A percentile compares a stretch with the other conserved stretches of the same genome.
Evolutionary conservation across 1,140 invertebrate genomes (phyloP).

Genomic region (Anagrus nilaparvatae): DNA sequence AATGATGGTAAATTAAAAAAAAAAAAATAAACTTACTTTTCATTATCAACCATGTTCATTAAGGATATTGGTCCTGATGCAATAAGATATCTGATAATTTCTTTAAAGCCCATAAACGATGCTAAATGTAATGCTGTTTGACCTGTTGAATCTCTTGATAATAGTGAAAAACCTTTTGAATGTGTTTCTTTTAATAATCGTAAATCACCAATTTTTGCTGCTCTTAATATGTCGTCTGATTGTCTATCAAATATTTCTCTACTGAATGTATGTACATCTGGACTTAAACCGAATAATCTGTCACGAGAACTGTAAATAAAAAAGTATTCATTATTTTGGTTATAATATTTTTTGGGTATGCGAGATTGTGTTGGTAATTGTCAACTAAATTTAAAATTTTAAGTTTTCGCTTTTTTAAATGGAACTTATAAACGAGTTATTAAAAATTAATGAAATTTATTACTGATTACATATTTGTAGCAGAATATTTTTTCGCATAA

Average conservation of each 20-base stretch:
- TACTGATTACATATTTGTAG: no score
- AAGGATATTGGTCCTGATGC: constrained; percentile 72
- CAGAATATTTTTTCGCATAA: no score
- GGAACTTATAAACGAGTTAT: no score
- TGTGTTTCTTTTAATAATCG: constrained; percentile 70
- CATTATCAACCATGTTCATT: constrained; percentile 79
- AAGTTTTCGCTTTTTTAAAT: no score
- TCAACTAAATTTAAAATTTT: no score
- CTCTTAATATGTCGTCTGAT: constrained; percentile 69
- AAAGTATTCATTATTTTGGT: no score
- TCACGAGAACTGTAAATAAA: constrained; percentile 33
- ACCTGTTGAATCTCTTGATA: constrained; percentile 75
- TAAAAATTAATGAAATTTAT: no score
- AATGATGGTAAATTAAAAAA: no score
- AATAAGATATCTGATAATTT: constrained; percentile 82
- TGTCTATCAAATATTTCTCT: constrained; percentile 64
- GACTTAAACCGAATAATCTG: constrained; percentile 34
- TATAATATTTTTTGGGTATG: no score
- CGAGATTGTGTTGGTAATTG: no score
- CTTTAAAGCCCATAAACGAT: constrained; percentile 75
- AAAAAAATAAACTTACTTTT: constrained; percentile 68
- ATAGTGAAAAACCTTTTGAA: constrained; percentile 69
- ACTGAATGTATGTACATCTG: constrained; percentile 36
- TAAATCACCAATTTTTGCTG: constrained; percentile 67
- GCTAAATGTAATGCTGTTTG: constrained; percentile 86